Conservation (phyloP, 2,797 vertebrate genomes). For the Sphaeramia orbicularis region DNA sequence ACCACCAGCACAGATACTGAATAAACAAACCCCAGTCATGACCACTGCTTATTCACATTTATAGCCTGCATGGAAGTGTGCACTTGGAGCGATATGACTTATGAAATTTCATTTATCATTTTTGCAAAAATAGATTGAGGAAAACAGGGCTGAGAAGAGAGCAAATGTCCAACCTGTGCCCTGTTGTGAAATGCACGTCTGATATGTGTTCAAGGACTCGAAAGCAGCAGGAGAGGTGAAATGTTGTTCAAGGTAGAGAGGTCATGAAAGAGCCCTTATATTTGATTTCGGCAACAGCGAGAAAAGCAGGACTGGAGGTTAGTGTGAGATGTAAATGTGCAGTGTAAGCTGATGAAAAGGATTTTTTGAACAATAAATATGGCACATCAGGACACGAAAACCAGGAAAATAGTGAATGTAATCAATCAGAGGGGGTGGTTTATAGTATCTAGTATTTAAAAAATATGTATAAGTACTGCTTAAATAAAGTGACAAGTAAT, state of each 20-base stretch:
- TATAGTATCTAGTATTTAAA: constrained; percentile 11
- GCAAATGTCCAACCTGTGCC: neutral
- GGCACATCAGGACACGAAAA: neutral
- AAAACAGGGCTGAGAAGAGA: neutral
- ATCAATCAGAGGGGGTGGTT: constrained; percentile 5
- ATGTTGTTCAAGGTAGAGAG: constrained; percentile 70
- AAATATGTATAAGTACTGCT: constrained; percentile 11
- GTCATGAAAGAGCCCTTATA: constrained; percentile 85
- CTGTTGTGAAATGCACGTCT: constrained; percentile 31
- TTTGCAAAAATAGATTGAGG: constrained; percentile 34
- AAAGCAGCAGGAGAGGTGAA: constrained; percentile 69
- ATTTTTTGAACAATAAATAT: neutral
- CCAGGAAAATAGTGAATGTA: neutral
- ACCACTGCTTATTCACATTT: constrained; percentile 26
- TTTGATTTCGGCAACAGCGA: constrained; percentile 75
- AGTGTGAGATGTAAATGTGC: constrained; percentile 21
- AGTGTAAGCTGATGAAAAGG: constrained; percentile 13
- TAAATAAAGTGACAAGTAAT: constrained; percentile 11
- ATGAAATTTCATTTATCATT: constrained; percentile 28
- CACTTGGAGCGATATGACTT: constrained; percentile 28
- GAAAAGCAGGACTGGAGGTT: constrained; percentile 61
- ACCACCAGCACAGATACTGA: constrained; percentile 37
- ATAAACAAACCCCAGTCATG: constrained; percentile 24
- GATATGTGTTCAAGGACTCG: constrained; percentile 60
- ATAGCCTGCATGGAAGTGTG: constrained; percentile 18